These are phyloP conservation scores for Leucophenga maculata DNA, from an alignment of 2,888 invertebrate genomes.

Conservation along the genomic window DNA sequence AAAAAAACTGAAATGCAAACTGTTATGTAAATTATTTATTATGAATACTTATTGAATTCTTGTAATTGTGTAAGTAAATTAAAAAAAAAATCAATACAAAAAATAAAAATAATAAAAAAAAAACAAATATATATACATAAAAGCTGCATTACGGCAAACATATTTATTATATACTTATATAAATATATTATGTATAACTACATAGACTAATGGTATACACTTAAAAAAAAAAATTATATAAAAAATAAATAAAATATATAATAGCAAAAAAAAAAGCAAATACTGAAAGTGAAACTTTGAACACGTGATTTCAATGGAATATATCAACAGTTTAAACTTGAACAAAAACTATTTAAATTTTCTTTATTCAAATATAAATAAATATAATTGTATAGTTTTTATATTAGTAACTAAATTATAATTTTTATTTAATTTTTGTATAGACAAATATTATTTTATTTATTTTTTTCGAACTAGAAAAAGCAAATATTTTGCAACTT, in stretches of 20 bases:
- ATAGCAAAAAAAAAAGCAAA: slow-evolving; percentile 58
- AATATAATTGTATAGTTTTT: slow-evolving; percentile 9
- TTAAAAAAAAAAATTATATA: slow-evolving; percentile 45
- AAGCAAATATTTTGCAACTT: neutral
- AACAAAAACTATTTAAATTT: neutral
- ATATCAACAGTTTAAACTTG: slow-evolving; percentile 66
- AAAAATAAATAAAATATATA: slow-evolving; percentile 40
- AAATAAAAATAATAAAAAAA: slow-evolving; percentile 34
- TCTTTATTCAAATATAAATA: slow-evolving; percentile 37
- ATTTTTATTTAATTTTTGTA: slow-evolving; percentile 6
- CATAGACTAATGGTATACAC: slow-evolving; percentile 57
- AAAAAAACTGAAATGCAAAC: slow-evolving; percentile 46
- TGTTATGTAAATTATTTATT: slow-evolving; percentile 70
- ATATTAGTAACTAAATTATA: slow-evolving; percentile 31
- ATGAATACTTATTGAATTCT: slow-evolving; percentile 50
- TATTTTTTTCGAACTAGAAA: too few relatives aligned
- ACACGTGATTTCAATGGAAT: slow-evolving; percentile 67
- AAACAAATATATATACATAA: slow-evolving; percentile 42
- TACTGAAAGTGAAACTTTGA: slow-evolving; percentile 71
- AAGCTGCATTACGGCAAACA: slow-evolving; percentile 15
- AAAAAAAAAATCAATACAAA: slow-evolving; percentile 35
- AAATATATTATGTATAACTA: slow-evolving; percentile 52
- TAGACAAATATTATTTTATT: too few relatives aligned
- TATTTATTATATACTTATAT: slow-evolving; percentile 44
- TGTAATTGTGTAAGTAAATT: slow-evolving; percentile 57